Base-by-base conservation (phyloP, 2,888 invertebrate genomes). In the Cyrtodaria siliqua region DNA sequence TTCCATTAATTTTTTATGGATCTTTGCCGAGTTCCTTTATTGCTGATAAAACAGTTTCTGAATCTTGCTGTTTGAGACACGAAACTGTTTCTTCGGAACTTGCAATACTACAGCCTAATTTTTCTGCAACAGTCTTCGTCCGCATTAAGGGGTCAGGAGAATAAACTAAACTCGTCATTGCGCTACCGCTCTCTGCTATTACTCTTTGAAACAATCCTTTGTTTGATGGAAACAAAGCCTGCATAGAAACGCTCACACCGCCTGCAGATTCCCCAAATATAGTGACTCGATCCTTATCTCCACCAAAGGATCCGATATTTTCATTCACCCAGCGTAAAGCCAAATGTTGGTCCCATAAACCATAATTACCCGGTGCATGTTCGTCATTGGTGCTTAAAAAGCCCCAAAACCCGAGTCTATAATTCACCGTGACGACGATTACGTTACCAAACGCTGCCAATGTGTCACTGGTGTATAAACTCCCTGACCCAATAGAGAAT, bases 221-320 rank as follows among this genome's bases (percentile, higher is more conserved):
- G 12, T 64, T 64, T 16, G 14, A 8, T n/a, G 64, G 64, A 53
- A 23, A 62, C 9, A 49, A 33, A 24, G 55, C 63, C 26, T 64
- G 64, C 14, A 16, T 42, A 2, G 44, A 12, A 8, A 26, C 42
- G n/a, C 57, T 50, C n/a, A 33, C 16, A 0, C 56, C 53, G 8
- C 64, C 64, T 8, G 64, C 56, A 20, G 55, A 66, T 29, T 56
- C 64, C 2, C 64, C 64, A 33, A 38, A 40, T 55, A 66, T 66
- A 27, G 64, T 66, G 14, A 66, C 56, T 4, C 56, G 27, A 2
- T 56, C 29, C 9, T 55, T 56, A 29, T 66, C 47, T 23, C 64
- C 64, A 8, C 64, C 55, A 33, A 66, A 66, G 3, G 53, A 26
- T 1, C 18, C 56, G 47, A 66, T 55, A 20, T 33, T 33, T 4